Percentiles rank a stretch among this genome's conserved stretches.
Evolutionary conservation across 1,140 invertebrate genomes (phyloP).

Genomic region (Pogonomyrmex californicus): DNA sequence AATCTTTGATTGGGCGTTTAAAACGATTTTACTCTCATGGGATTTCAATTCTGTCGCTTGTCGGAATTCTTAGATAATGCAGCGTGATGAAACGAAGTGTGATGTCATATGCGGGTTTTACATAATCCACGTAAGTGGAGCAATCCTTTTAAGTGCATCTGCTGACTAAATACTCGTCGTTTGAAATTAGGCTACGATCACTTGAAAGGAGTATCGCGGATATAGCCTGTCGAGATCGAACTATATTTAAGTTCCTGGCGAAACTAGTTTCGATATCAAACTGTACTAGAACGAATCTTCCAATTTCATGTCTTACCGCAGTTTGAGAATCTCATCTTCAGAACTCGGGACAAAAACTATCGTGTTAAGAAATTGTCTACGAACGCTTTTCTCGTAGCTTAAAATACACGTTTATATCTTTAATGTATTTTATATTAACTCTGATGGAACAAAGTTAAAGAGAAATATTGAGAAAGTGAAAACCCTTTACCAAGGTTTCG

Average conservation of each 20-base stretch:
- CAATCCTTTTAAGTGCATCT: conserved; percentile 25
- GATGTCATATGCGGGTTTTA: conserved; percentile 15
- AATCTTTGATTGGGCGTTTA: not conserved
- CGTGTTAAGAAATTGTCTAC: not conserved
- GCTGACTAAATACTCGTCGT: not conserved
- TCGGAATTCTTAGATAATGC: not conserved
- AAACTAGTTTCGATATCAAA: not conserved
- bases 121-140: conserved; percentile 11
- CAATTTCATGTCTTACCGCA: not conserved
- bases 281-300: not conserved
- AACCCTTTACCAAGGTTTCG: not conserved
- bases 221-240: not conserved
- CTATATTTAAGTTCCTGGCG: not conserved
- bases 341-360: not conserved
- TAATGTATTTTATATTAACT: not conserved
- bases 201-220: not conserved
- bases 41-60: not conserved
- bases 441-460: not conserved
- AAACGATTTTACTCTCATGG: not conserved
- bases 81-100: not conserved
- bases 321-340: not conserved
- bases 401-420: not conserved
- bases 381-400: not conserved
- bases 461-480: not conserved
- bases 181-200: not conserved